Base-by-base conservation (phyloP, 2,113 vertebrate genomes). In the Epinephelus moara region DNA sequence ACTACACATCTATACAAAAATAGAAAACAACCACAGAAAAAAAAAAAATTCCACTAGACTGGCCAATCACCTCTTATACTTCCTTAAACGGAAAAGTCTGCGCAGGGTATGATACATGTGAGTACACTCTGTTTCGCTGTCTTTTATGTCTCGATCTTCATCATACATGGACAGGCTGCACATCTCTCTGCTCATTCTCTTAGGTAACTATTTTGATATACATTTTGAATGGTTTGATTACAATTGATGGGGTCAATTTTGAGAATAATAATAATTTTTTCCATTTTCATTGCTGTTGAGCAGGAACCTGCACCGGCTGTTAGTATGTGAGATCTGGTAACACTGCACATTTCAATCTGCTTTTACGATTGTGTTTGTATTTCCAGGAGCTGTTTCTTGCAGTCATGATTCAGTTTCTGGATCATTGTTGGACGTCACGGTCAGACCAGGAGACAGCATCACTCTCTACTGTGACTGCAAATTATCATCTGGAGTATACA, bases 381-480 rank as follows among this genome's bases (percentile, higher is more conserved):
- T 75, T 81, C 5, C 40, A 89, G 88, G 59, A 57, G 23, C 59
- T 56, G 25, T 70, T 49, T 64, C 33, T 37, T 47, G 33, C 59
- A 53, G 63, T 37, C 37, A 61, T 15, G 10, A 19, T 13, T 21
- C 2, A 77, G 50, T 33, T 6, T 82, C 56, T 84, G 67, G 10
- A 74, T 78, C 79, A 30, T 45, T 56, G 50, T 52, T 25, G 11
- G 68, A 88, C 47, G 18, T 56, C 66, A 70, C 23, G 4, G 78
- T 83, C 57, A 75, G 47, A 62, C 53, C 63, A 14, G 88, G 88
- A 85, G 90, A 89, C 21, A 66, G 60, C 52, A 66, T 86, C 61
- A 90, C 86, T 67, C 47, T 89, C 0, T 57, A 75, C 47, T 92
- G 90, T 77, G 88, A 92, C 86, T 85, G 72, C 9, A 56, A 42